Conservation (phyloP, 2,113 vertebrate genomes). For the Physeter macrocephalus region DNA sequence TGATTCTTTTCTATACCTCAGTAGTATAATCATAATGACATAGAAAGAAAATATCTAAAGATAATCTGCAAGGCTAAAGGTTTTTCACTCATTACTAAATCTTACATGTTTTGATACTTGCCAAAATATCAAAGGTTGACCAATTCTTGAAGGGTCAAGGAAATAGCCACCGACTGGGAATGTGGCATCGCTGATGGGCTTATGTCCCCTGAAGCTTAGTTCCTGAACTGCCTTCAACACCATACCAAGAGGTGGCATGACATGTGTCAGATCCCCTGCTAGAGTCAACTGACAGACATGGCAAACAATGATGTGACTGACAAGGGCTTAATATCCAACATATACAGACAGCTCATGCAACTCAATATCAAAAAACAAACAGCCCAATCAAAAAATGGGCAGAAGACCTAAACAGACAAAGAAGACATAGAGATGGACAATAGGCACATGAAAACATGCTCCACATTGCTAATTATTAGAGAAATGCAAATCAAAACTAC, state of each 20-base stretch:
- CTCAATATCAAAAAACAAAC: background rate
- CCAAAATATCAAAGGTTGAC: background rate
- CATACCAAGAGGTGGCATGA: background rate
- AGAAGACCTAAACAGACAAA: background rate
- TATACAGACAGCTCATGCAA: background rate
- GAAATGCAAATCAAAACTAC: background rate
- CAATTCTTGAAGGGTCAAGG: background rate
- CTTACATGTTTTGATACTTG: background rate
- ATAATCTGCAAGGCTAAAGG: background rate
- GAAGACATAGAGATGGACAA: background rate
- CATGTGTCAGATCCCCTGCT: background rate
- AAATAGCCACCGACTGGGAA: background rate
- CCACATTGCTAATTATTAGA: background rate
- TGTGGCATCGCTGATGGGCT: background rate
- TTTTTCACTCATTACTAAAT: background rate
- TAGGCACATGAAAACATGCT: background rate
- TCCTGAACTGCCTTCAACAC: background rate
- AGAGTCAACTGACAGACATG: background rate
- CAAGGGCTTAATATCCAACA: background rate
- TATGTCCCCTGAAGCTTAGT: background rate
- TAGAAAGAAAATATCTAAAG: background rate
- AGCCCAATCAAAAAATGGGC: background rate
- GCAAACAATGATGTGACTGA: background rate
- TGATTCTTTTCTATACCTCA: background rate
- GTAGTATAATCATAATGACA: background rate